These are phyloP conservation scores for Chelonus formosanus DNA, from an alignment of 2,888 invertebrate genomes.

Conservation along the genomic window DNA sequence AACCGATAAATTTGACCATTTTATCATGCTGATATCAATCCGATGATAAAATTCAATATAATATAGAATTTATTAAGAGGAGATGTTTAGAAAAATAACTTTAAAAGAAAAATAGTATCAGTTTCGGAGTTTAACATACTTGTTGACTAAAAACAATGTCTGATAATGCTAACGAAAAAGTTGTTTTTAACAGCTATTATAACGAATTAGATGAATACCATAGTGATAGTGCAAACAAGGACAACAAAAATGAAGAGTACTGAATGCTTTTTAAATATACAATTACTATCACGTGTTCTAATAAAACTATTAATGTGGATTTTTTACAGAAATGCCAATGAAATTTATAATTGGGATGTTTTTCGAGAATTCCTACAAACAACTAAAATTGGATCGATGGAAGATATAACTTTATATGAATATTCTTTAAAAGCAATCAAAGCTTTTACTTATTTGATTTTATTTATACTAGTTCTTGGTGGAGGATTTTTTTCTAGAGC, in stretches of 20 bases:
- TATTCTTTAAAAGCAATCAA: slow-evolving; percentile 73
- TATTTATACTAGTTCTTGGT: slow-evolving; percentile 74
- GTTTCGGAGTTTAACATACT: too few species aligned
- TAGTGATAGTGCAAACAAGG: slow-evolving; percentile 30
- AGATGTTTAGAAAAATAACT: too few species aligned
- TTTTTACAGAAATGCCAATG: slow-evolving; percentile 45
- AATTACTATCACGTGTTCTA: neutral
- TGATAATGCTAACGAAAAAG: too few species aligned
- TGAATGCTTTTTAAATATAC: slow-evolving; percentile 11
- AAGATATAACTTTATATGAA: slow-evolving; percentile 71
- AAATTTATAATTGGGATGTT: slow-evolving; percentile 79
- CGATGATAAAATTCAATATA: too few species aligned
- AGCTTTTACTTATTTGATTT: slow-evolving; percentile 73
- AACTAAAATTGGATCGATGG: slow-evolving; percentile 75
- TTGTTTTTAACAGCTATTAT: slow-evolving; percentile 21
- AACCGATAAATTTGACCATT: too few species aligned
- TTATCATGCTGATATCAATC: too few species aligned
- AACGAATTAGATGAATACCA: slow-evolving; percentile 32
- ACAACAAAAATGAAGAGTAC: slow-evolving; percentile 35
- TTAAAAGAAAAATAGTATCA: too few species aligned
- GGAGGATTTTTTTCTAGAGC: slow-evolving; percentile 79
- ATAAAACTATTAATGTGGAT: neutral
- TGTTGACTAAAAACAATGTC: too few species aligned
- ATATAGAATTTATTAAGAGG: too few species aligned
- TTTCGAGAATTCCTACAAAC: slow-evolving; percentile 79